These are phyloP conservation scores for Amiota communis DNA, from an alignment of 2,888 invertebrate genomes.

Conservation along the genomic window DNA sequence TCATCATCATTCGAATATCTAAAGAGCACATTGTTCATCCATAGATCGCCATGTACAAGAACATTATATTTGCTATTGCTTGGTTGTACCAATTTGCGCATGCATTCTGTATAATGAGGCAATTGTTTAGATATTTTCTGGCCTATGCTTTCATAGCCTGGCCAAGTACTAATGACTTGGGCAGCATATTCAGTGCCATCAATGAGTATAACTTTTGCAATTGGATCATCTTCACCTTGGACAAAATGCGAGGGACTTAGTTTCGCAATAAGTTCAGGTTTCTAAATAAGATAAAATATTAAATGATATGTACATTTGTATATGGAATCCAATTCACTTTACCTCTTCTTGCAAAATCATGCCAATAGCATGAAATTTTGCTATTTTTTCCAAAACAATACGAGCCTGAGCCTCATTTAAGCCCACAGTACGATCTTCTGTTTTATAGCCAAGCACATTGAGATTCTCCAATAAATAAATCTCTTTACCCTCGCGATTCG, in stretches of 20 bases:
- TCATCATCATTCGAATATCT: slow-evolving; percentile 58
- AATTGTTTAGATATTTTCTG: slow-evolving; percentile 38
- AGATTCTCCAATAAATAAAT: slow-evolving; percentile 70
- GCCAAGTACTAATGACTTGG: slow-evolving; percentile 53
- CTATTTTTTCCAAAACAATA: slow-evolving; percentile 74
- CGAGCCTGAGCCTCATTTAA: slow-evolving; percentile 74
- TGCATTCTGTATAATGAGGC: slow-evolving; percentile 45
- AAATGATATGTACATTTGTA: slow-evolving; percentile 15
- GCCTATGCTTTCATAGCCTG: slow-evolving; percentile 57
- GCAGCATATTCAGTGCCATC: slow-evolving; percentile 51
- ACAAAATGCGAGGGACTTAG: slow-evolving; percentile 50
- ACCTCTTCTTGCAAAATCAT: slow-evolving; percentile 74
- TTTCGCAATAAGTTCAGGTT: slow-evolving; percentile 43
- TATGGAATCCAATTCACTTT: neutral
- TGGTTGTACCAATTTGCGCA: slow-evolving; percentile 49
- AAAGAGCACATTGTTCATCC: slow-evolving; percentile 74
- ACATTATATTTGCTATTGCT: slow-evolving; percentile 65
- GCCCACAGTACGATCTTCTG: slow-evolving; percentile 74
- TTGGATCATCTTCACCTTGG: slow-evolving; percentile 42
- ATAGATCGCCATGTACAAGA: slow-evolving; percentile 75
- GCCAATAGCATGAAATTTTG: slow-evolving; percentile 76
- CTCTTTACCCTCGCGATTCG: slow-evolving; percentile 53
- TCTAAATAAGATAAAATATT: slow-evolving; percentile 33
- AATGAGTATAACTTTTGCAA: slow-evolving; percentile 43
- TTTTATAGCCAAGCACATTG: slow-evolving; percentile 73